Evolutionary conservation across 2,888 invertebrate genomes (phyloP).

Genomic region (Agrilus mali): DNA sequence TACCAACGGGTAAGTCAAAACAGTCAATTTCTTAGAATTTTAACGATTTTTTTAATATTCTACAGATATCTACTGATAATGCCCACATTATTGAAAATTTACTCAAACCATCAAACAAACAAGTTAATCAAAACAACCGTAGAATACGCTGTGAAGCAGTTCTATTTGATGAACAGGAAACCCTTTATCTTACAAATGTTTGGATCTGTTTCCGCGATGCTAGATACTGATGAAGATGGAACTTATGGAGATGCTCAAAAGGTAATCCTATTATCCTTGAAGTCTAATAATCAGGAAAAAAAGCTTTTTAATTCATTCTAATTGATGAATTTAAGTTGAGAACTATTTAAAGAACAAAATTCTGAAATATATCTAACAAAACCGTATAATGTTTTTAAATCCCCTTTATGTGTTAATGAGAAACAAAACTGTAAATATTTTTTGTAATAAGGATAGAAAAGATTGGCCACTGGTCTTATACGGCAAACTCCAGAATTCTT

Average conservation of each 20-base stretch:
- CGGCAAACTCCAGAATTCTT: too few relatives aligned
- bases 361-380: too few relatives aligned
- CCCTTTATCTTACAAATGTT: conserved; percentile 99
- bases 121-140: conserved; percentile 88
- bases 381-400: too few relatives aligned
- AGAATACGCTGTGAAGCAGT: conserved; percentile 96
- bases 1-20: conserved; percentile 65
- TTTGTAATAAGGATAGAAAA: too few relatives aligned
- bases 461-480: too few relatives aligned
- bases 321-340: too few relatives aligned
- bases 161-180: conserved; percentile 94
- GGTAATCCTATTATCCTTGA: conserved; percentile 35
- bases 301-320: too few relatives aligned
- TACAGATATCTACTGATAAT: conserved; percentile 85
- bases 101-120: conserved; percentile 96
- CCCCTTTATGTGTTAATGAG: too few relatives aligned
- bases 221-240: conserved; percentile 83
- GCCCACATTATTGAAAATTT: conserved; percentile 93
- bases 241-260: conserved; percentile 86
- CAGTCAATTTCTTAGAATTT: background rate
- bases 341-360: too few relatives aligned
- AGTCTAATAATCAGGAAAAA: background rate
- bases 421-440: too few relatives aligned
- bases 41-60: conserved; percentile 8
- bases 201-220: conserved; percentile 91